These are phyloP conservation scores for Anas georgica DNA, from an alignment of 2,797 vertebrate genomes.

Conservation along the genomic window DNA sequence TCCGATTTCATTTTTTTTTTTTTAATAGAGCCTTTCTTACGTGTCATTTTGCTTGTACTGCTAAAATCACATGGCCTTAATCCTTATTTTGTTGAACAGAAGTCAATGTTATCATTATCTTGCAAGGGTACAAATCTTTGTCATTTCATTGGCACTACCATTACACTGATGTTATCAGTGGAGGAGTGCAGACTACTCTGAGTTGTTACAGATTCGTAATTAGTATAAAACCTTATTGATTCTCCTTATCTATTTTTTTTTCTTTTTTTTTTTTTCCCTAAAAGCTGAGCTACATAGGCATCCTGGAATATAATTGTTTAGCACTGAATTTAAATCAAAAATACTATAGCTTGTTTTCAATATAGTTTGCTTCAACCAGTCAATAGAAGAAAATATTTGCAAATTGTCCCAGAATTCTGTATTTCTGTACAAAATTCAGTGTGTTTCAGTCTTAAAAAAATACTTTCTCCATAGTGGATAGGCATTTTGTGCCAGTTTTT, in stretches of 20 bases:
- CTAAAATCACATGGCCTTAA: not conserved
- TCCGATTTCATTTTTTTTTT: not conserved
- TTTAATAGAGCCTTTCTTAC: not conserved
- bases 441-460: not conserved
- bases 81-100: not conserved
- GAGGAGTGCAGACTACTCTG: not conserved
- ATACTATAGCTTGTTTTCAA: not conserved
- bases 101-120: slow-evolving; percentile 6
- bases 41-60: not conserved
- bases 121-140: not conserved
- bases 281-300: not conserved
- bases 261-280: not conserved
- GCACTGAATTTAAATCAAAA: not conserved
- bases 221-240: slow-evolving; percentile 14
- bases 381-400: not conserved
- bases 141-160: slow-evolving; percentile 11
- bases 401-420: not conserved
- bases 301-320: not conserved
- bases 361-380: not conserved
- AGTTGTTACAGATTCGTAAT: not conserved
- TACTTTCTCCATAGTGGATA: not conserved
- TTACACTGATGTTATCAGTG: not conserved
- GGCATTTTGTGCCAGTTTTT: not conserved
- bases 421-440: not conserved
- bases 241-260: not conserved